These are phyloP conservation scores for Laterallus jamaicensis DNA, from an alignment of 2,113 vertebrate species.

Conservation along the genomic window DNA sequence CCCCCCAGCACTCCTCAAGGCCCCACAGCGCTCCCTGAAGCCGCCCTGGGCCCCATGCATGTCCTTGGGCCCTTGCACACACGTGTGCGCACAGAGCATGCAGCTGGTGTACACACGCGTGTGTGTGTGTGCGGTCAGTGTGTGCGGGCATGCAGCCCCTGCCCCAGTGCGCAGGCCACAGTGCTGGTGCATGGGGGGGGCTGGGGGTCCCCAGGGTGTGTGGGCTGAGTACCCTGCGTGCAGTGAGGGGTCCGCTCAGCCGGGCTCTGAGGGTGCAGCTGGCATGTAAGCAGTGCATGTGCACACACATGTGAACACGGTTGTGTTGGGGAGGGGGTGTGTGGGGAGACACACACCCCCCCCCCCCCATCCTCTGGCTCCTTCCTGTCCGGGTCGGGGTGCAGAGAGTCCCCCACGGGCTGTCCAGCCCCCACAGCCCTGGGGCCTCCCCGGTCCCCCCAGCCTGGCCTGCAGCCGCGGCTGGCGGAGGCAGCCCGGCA, in stretches of 20 bases:
- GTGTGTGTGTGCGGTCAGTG: fast-evolving
- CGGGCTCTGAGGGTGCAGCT: neutral
- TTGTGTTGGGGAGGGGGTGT: neutral
- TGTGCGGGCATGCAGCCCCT: neutral
- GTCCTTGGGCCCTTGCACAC: neutral
- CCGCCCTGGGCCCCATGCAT: neutral
- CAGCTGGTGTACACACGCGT: fast-evolving
- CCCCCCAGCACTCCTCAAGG: too few relatives aligned
- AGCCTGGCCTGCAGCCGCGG: neutral
- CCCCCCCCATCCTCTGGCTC: fast-evolving
- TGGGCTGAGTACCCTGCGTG: neutral
- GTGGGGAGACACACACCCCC: neutral
- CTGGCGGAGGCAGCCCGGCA: neutral
- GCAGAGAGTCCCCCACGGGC: neutral
- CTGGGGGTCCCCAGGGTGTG: fast-evolving
- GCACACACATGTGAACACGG: neutral
- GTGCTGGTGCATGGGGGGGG: fast-evolving
- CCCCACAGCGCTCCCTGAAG: neutral
- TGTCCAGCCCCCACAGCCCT: neutral
- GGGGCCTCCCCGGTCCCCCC: neutral
- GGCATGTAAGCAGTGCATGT: fast-evolving
- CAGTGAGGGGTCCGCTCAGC: neutral
- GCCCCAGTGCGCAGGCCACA: neutral
- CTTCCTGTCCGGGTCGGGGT: neutral
- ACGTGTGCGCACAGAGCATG: fast-evolving